Base-by-base conservation (phyloP, 30 jellyfish, hydroid and myxozoan species). In the Turritopsis rubra region DNA sequence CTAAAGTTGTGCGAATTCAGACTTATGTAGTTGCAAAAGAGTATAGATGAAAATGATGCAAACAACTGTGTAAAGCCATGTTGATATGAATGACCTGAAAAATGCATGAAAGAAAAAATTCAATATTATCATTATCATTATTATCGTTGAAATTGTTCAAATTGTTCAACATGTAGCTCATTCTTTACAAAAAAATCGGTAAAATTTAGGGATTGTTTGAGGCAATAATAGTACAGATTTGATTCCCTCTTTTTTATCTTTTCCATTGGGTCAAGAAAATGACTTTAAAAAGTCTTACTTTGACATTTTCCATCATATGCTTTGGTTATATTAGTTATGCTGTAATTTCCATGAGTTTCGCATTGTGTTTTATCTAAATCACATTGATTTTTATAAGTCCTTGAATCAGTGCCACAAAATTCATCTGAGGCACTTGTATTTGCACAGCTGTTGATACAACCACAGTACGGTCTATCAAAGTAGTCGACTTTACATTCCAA, bases 261-360 rank as follows among this genome's bases (percentile, higher is more conserved):
- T 0, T 68, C 19, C 30, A 68, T 7, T 27, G 0, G n/a, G 65
- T 16, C 21, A 17, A n/a, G n/a, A n/a, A n/a, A n/a, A n/a, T n/a
- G n/a, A n/a, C n/a, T n/a, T n/a, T n/a, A n/a, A 54, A 21, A 22
- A 54, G 21, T 16, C 87, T 53, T 80, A 80, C 87, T 65, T 53
- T 80, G 41, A 80, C 87, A 80, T 25, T 24, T 65, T 65, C 87
- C 87, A 53, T 53, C 9, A 80, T 80, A 52, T 17, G 81, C 79
- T 29, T 31, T 30, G 25, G 21, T 0, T 9, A 70, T 54, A 28
- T 70, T 26, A 1, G 31, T 18, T 8, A 24, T 53, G 41, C 53
- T 52, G 81, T 53, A 31, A 21, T 80, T 80, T 53, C 87, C 87
- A 30, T 24, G 52, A 1, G n/a, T 24, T 17, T 65, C 53, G 52